Conservation (phyloP, 2,888 invertebrate genomes). For the Taenaris catops region DNA sequence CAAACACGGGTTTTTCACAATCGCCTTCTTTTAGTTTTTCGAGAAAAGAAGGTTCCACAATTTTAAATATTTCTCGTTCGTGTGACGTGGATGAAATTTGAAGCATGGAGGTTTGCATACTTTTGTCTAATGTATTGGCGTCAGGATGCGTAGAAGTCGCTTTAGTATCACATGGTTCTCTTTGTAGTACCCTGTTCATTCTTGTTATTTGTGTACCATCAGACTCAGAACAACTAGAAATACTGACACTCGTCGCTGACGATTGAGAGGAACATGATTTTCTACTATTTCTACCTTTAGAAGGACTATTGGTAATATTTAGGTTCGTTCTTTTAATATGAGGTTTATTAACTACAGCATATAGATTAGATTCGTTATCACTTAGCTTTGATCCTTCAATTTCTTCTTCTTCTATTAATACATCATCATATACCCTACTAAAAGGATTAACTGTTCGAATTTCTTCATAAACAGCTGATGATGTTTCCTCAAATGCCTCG, state of each 20-base stretch:
- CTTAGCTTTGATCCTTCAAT: slow-evolving; percentile 61
- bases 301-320: slow-evolving; percentile 74
- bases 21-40: slow-evolving; percentile 83
- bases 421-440: slow-evolving; percentile 66
- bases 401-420: slow-evolving; percentile 70
- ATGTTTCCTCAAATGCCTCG: slow-evolving; percentile 66
- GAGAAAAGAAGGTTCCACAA: slow-evolving; percentile 85
- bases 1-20: slow-evolving; percentile 89
- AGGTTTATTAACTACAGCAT: slow-evolving; percentile 71
- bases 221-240: slow-evolving; percentile 76
- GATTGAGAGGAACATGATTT: slow-evolving; percentile 71
- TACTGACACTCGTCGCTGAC: slow-evolving; percentile 73
- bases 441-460: slow-evolving; percentile 49
- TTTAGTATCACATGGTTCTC: slow-evolving; percentile 61
- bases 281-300: slow-evolving; percentile 53
- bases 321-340: slow-evolving; percentile 67
- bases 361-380: slow-evolving; percentile 63
- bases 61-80: slow-evolving; percentile 76
- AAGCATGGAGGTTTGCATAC: slow-evolving; percentile 86
- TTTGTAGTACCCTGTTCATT: slow-evolving; percentile 58
- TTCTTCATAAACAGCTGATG: slow-evolving; percentile 56
- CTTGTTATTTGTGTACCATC: slow-evolving; percentile 75
- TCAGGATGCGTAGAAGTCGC: slow-evolving; percentile 75
- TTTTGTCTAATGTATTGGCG: slow-evolving; percentile 82
- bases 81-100: slow-evolving; percentile 50